Percentiles rank a stretch among this genome's conserved stretches.
Evolutionary conservation across 2,113 vertebrate species (phyloP).

Genomic region (Sakesphorus luctuosus): DNA sequence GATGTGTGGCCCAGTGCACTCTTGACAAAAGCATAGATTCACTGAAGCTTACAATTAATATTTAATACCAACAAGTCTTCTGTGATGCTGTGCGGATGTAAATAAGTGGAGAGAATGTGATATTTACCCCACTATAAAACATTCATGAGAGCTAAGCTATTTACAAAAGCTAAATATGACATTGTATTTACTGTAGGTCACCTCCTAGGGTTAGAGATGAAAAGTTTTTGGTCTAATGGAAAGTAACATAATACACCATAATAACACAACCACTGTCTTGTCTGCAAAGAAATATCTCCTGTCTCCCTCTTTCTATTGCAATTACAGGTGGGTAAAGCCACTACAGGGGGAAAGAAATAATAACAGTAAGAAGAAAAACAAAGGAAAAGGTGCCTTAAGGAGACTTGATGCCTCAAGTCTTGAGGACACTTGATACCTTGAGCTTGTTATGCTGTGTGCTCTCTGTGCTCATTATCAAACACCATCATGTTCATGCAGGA

Average conservation of each 20-base stretch:
- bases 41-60: slow-evolving; percentile 81
- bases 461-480: background rate
- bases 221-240: slow-evolving; percentile 78
- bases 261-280: slow-evolving; percentile 68
- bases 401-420: background rate
- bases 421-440: background rate
- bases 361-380: background rate
- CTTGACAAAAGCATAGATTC: slow-evolving; percentile 81
- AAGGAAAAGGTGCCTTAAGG: background rate
- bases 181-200: slow-evolving; percentile 84
- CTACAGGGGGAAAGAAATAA: background rate
- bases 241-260: slow-evolving; percentile 73
- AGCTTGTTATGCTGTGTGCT: background rate
- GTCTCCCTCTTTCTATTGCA: slow-evolving; percentile 35
- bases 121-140: slow-evolving; percentile 84
- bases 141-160: slow-evolving; percentile 82
- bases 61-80: slow-evolving; percentile 83
- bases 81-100: slow-evolving; percentile 81
- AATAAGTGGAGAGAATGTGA: slow-evolving; percentile 86
- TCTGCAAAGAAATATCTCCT: slow-evolving; percentile 68
- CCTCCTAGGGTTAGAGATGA: slow-evolving; percentile 78
- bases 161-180: slow-evolving; percentile 83
- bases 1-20: slow-evolving; percentile 65
- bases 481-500: background rate
- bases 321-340: slow-evolving; percentile 60